These are phyloP conservation scores for Chelonus formosanus DNA, from an alignment of 2,888 invertebrate species.

Conservation along the genomic window DNA sequence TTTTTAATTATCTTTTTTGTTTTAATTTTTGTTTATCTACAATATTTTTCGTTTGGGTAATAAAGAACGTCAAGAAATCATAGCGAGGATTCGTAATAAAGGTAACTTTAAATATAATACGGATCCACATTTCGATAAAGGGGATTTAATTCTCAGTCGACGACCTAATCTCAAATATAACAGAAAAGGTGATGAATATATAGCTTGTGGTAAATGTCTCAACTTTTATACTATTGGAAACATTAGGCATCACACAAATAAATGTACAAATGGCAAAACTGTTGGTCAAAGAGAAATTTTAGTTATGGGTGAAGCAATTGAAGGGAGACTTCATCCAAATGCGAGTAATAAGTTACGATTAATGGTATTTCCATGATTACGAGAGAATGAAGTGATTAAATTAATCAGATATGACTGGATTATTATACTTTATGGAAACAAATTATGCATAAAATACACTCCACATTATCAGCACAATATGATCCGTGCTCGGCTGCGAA, in stretches of 20 bases:
- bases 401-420: conserved; percentile 40
- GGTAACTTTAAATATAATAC: neutral
- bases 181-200: neutral
- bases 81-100: no score
- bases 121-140: neutral
- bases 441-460: conserved; percentile 36
- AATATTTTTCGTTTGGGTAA: no score
- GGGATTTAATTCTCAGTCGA: neutral
- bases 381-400: conserved; percentile 37
- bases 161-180: neutral
- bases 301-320: neutral
- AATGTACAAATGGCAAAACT: neutral
- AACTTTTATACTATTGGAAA: neutral
- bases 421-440: conserved; percentile 40
- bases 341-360: neutral
- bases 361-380: conserved; percentile 38
- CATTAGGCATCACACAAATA: neutral
- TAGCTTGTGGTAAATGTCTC: neutral
- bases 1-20: no score
- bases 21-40: no score
- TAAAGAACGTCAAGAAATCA: no score
- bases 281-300: neutral
- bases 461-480: conserved; percentile 30
- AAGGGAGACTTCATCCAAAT: neutral
- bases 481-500: conserved; percentile 35